A percentile compares a stretch with the other conserved stretches of the same genome.
Evolutionary conservation across 2,113 vertebrate genomes (phyloP).

Genomic region (Dasyornis broadbenti): DNA sequence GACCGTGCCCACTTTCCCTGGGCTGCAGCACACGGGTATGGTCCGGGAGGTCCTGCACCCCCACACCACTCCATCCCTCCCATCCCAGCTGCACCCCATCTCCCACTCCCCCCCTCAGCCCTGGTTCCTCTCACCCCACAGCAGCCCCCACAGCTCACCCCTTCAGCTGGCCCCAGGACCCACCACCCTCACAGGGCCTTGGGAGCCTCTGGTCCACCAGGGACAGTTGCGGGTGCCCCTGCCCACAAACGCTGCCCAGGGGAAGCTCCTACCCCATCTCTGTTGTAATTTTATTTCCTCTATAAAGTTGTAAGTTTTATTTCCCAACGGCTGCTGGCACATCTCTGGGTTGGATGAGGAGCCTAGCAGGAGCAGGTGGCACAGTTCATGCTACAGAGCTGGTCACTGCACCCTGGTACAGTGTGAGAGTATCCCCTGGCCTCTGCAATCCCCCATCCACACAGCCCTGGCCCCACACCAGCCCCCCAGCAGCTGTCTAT

Average conservation of each 20-base stretch:
- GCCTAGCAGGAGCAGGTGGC: neutral
- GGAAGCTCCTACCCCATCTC: neutral
- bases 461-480: neutral
- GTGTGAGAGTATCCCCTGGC: accelerated
- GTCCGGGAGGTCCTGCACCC: neutral
- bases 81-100: neutral
- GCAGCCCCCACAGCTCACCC: neutral
- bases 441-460: neutral
- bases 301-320: constrained; percentile 28
- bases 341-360: neutral
- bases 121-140: neutral
- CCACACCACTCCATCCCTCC: neutral
- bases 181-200: neutral
- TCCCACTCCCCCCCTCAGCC: neutral
- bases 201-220: neutral
- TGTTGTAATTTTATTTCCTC: constrained; percentile 55
- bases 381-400: accelerated
- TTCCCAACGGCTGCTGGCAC: neutral
- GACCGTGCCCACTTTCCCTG: neutral
- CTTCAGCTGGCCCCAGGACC: neutral
- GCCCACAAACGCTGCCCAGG: neutral
- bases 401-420: accelerated
- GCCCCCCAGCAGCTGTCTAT: neutral
- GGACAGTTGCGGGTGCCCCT: neutral
- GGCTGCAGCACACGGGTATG: neutral